Conservation (phyloP, 1,140 invertebrate genomes). For the Pogonognathellus flavescens region DNA sequence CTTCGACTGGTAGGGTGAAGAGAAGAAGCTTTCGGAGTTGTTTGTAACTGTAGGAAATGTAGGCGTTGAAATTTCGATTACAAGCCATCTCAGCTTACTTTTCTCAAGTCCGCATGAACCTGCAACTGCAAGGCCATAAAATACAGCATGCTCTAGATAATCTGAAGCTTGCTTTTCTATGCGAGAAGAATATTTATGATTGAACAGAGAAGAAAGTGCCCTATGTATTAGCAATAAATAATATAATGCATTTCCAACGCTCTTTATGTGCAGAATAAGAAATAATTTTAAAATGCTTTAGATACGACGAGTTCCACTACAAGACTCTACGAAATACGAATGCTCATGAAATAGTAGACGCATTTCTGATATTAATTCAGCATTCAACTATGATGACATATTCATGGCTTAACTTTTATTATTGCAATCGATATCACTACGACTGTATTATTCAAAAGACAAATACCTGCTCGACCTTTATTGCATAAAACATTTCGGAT, state of each 20-base stretch:
- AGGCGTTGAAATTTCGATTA: slow-evolving; percentile 20
- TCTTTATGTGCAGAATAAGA: neutral
- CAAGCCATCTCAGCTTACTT: neutral
- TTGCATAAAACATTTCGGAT: too few species aligned
- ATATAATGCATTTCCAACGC: neutral
- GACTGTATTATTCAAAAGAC: too few species aligned
- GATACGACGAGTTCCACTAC: neutral
- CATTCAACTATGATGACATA: too few species aligned
- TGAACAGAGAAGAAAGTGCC: neutral
- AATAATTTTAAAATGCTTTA: neutral
- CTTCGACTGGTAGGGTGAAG: neutral
- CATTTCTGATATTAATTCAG: too few species aligned
- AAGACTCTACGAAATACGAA: neutral
- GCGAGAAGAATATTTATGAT: slow-evolving; percentile 5
- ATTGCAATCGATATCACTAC: too few species aligned
- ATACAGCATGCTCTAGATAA: slow-evolving; percentile 7
- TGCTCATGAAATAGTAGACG: neutral
- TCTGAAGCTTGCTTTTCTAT: slow-evolving; percentile 9
- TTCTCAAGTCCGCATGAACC: slow-evolving; percentile 9
- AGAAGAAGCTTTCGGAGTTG: neutral
- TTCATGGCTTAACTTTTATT: too few species aligned
- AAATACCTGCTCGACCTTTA: too few species aligned
- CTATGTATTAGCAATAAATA: neutral
- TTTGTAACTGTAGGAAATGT: neutral
- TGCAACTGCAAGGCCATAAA: neutral